These are phyloP conservation scores for Octomys mimax DNA, from an alignment of 2,797 vertebrate genomes.

Conservation along the genomic window DNA sequence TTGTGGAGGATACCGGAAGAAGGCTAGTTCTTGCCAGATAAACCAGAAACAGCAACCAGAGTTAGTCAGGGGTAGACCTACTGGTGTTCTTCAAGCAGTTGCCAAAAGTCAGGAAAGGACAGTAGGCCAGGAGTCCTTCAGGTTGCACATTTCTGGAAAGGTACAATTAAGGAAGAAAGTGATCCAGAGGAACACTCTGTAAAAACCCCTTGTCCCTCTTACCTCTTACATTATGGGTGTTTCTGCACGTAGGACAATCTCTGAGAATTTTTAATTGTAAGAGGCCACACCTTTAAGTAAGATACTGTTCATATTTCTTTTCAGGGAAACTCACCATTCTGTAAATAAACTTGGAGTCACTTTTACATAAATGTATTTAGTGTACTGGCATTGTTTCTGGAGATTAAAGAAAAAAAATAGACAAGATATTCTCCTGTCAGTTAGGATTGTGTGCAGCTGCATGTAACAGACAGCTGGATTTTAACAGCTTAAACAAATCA, in stretches of 20 bases:
- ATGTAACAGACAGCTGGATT: constrained; percentile 63
- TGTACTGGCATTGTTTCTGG: background rate
- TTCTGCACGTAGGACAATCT: constrained; percentile 53
- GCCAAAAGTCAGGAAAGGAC: background rate
- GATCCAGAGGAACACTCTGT: constrained; percentile 43
- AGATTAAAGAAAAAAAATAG: constrained; percentile 45
- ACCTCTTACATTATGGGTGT: background rate
- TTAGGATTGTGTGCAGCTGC: constrained; percentile 44
- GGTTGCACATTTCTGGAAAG: constrained; percentile 41
- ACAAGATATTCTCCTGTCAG: constrained; percentile 10
- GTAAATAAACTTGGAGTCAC: constrained; percentile 78
- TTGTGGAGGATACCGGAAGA: background rate
- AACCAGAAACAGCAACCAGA: background rate
- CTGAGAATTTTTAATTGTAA: constrained; percentile 79
- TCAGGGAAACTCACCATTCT: constrained; percentile 76
- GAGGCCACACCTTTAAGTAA: constrained; percentile 79
- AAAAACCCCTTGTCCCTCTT: constrained; percentile 51
- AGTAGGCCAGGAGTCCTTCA: background rate
- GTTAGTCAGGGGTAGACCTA: background rate
- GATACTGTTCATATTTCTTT: constrained; percentile 80
- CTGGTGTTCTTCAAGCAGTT: background rate
- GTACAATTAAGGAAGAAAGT: constrained; percentile 17
- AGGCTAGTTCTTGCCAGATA: background rate
- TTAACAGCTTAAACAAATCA: constrained; percentile 37
- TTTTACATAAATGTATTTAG: constrained; percentile 81